Evolutionary conservation across 2,113 vertebrate species (phyloP).

Genomic region (Irena cyanogastra): DNA sequence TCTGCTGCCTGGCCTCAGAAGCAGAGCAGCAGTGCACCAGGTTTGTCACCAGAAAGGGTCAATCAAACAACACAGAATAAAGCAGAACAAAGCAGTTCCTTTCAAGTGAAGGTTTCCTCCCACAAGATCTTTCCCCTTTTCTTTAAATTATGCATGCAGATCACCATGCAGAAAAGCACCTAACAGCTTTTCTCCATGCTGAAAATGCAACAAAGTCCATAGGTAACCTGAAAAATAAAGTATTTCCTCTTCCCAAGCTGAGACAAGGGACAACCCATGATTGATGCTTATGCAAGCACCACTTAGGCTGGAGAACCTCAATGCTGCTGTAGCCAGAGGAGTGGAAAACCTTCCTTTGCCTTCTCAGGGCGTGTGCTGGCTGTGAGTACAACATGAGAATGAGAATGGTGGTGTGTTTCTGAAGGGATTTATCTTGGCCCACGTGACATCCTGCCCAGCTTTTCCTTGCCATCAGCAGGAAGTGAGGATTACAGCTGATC

Average conservation of each 20-base stretch:
- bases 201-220: background rate
- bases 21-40: background rate
- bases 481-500: background rate
- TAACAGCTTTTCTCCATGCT: background rate
- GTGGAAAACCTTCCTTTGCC: background rate
- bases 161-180: background rate
- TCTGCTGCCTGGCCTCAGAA: background rate
- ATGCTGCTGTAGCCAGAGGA: background rate
- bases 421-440: background rate
- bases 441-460: background rate
- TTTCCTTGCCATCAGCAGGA: background rate
- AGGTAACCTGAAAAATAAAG: background rate
- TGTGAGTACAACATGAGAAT: background rate
- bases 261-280: background rate
- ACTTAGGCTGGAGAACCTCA: fast-evolving
- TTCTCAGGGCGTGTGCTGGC: background rate
- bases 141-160: background rate
- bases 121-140: background rate
- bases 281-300: background rate
- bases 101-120: background rate
- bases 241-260: background rate
- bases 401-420: background rate
- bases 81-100: background rate
- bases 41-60: background rate
- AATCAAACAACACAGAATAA: background rate